phyloP scores from a whole-genome alignment of 2,797 vertebrate genomes.

The Coreius guichenoti region DNA sequence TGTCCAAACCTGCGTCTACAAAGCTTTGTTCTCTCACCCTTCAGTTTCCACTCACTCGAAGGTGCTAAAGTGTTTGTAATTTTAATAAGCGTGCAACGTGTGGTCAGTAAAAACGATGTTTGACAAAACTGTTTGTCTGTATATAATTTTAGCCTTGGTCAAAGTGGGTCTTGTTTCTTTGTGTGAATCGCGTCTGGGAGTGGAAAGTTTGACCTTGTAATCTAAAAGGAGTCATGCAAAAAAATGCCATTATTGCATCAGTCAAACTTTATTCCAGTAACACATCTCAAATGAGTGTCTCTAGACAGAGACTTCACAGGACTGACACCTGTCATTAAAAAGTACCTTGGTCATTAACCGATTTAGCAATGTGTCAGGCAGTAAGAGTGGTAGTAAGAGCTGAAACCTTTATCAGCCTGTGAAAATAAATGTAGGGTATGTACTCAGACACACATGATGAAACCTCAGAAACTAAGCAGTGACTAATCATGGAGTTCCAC shows the following conservation, averaged over 20 bases:
- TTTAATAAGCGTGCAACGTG: constrained; percentile 8
- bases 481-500: constrained; percentile 43
- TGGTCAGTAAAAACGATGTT: constrained; percentile 34
- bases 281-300: neutral
- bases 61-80: constrained; percentile 19
- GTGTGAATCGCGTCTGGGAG: constrained; percentile 6
- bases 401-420: constrained; percentile 37
- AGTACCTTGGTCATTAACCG: constrained; percentile 5
- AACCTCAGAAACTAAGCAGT: constrained; percentile 26
- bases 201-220: constrained; percentile 24
- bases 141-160: neutral
- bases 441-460: constrained; percentile 21
- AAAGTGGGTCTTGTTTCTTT: neutral
- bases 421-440: constrained; percentile 20
- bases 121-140: constrained; percentile 1
- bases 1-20: constrained; percentile 32
- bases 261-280: constrained; percentile 26
- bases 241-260: constrained; percentile 11
- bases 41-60: constrained; percentile 51
- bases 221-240: neutral
- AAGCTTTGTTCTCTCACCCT: constrained; percentile 47
- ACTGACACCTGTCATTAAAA: constrained; percentile 14
- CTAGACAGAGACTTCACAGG: constrained; percentile 9
- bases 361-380: constrained; percentile 37
- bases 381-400: constrained; percentile 7